phyloP scores from a whole-genome alignment of 1,140 invertebrate genomes.

The Temnothorax longispinosus region DNA sequence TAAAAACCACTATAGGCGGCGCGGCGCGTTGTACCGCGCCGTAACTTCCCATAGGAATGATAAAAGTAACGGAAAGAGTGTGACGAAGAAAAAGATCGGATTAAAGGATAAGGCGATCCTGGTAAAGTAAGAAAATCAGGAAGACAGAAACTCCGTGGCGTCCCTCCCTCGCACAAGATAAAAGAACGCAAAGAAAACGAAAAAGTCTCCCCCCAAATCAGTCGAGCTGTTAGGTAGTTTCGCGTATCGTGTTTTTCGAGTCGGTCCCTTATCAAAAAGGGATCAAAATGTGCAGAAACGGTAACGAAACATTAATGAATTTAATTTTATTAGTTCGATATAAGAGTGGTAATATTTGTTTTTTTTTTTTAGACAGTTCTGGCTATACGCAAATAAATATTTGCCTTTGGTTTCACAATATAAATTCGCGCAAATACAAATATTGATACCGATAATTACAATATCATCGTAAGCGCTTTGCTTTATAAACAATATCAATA shows the following conservation, averaged over 20 bases:
- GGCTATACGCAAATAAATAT: neutral
- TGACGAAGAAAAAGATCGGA: conserved; percentile 60
- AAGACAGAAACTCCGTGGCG: conserved; percentile 38
- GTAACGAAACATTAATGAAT: neutral
- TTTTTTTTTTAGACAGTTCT: neutral
- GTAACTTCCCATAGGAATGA: conserved; percentile 33
- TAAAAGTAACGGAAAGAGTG: conserved; percentile 53
- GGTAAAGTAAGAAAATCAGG: conserved; percentile 63
- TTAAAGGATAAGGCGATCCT: conserved; percentile 55
- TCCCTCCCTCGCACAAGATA: conserved; percentile 11
- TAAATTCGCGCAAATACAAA: neutral
- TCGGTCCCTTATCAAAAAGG: neutral
- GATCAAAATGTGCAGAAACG: conserved; percentile 19
- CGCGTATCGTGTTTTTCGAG: conserved; percentile 25
- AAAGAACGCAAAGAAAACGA: conserved; percentile 17
- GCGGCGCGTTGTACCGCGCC: neutral
- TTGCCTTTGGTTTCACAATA: neutral
- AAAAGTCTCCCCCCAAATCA: conserved; percentile 17
- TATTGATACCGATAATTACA: neutral
- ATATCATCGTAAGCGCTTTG: neutral
- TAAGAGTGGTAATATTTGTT: neutral
- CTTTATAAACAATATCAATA: neutral
- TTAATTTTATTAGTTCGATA: conserved; percentile 21
- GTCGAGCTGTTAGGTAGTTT: conserved; percentile 29
- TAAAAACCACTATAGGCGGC: neutral